phyloP scores from a whole-genome alignment of 2,888 invertebrate species.

The Drosophila subquinaria region DNA sequence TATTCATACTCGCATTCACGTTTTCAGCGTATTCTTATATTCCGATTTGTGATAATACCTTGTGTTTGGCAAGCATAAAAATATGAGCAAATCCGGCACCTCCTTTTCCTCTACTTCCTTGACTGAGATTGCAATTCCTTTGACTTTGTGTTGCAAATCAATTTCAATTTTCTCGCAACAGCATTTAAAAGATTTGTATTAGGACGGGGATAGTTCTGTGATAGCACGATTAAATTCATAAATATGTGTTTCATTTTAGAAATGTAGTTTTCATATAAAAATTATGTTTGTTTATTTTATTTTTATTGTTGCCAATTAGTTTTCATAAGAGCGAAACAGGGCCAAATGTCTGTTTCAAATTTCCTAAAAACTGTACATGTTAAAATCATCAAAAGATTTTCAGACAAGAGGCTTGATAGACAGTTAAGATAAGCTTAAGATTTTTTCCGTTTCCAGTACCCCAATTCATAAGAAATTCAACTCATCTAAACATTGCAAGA shows the following conservation, averaged over 20 bases:
- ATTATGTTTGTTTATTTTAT: no score
- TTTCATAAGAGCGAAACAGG: no score
- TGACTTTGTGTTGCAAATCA: slow-evolving; percentile 29
- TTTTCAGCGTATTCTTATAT: slow-evolving; percentile 41
- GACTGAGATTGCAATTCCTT: slow-evolving; percentile 10
- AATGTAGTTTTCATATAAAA: neutral
- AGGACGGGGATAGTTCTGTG: no score
- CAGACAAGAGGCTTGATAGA: no score
- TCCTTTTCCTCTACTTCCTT: neutral
- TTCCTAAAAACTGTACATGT: no score
- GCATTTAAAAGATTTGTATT: neutral
- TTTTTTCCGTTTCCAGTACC: no score
- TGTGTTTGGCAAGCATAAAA: slow-evolving; percentile 52
- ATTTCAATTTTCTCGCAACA: slow-evolving; percentile 34
- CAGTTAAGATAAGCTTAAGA: no score
- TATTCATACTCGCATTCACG: slow-evolving; percentile 24
- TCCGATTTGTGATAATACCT: slow-evolving; percentile 24
- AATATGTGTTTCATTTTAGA: neutral
- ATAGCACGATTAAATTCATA: neutral
- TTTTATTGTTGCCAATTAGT: no score
- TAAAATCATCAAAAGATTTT: no score
- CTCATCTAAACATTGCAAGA: neutral
- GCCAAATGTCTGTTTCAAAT: no score
- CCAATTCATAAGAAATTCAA: no score
- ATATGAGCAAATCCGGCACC: slow-evolving; percentile 40